Evolutionary conservation across 2,113 vertebrate genomes (phyloP), one percentile per base, ranked within the genome.

Genomic region (Patagioenas fasciata): DNA sequence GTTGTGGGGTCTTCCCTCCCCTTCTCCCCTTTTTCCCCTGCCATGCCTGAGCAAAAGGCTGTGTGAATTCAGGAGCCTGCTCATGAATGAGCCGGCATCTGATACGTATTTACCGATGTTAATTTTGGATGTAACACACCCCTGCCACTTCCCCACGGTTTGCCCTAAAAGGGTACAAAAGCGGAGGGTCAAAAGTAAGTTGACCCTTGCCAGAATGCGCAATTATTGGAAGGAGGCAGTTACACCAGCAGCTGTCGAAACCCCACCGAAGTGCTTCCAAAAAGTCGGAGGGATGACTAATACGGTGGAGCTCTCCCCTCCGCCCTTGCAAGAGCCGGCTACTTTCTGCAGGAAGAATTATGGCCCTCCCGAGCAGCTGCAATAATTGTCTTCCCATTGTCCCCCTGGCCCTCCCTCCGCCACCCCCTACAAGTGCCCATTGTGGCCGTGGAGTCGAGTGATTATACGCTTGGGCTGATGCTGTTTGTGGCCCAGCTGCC

Each of bases 341-440:
- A 85, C 96, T 95, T 95, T 16, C 96, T 95, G 95, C 93, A 92
- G 97, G 97, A 98, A 98, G 98, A 98, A 96, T 98, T 93, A 97
- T 93, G 66, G 95, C 97, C 97, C 96, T 98, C 97, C 95, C 83
- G 71, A 97, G 98, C 98, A 98, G 98, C 98, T 98, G 98, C 98
- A 98, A 98, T 98, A 98, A 98, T 98, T 98, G 98, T 98, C 97
- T 96, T 50, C 88, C 97, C 80, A 98, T 98, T 98, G 98, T 98
- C 92, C 82, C 42, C 44, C 54, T 77, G 34, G 97, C 97, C 98
- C 98, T 97, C 97, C 98, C 97, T 97, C 44, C 7, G 79, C 96
- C 98, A 96, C 98, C 98, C 98, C 98, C 98, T 97, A 98, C 98
- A 98, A 98, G 98, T 97, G 97, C 74, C 96, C 96, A 98, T 98